These are phyloP conservation scores for Todus mexicanus DNA, from an alignment of 2,797 vertebrate species.

Conservation along the genomic window DNA sequence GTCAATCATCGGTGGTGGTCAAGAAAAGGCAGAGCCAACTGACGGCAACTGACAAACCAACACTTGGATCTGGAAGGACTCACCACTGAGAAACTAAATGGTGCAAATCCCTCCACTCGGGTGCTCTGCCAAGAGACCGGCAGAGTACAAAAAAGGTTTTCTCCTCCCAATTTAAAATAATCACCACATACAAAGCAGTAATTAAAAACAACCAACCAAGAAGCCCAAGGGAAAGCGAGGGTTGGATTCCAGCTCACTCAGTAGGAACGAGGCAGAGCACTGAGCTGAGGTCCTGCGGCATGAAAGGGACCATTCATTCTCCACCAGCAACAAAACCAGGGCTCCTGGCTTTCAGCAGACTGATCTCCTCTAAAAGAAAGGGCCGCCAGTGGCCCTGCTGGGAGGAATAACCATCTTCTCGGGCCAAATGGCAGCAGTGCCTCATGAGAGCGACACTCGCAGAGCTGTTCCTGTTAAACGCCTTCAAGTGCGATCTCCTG, in stretches of 20 bases:
- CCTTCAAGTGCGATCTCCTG: background rate
- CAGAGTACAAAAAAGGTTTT: background rate
- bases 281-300: background rate
- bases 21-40: background rate
- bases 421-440: background rate
- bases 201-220: background rate
- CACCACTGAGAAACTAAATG: background rate
- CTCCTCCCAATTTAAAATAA: background rate
- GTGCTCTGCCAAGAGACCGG: background rate
- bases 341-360: background rate
- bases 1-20: background rate
- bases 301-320: slow-evolving; percentile 43
- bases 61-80: background rate
- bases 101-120: background rate
- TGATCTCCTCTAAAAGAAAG: background rate
- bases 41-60: background rate
- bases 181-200: background rate
- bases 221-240: background rate
- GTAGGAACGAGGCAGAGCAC: background rate
- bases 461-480: background rate
- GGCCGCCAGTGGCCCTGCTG: background rate
- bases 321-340: background rate
- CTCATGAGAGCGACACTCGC: background rate
- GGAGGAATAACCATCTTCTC: background rate
- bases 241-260: background rate